A percentile compares a stretch with the other conserved stretches of the same genome.
Evolutionary conservation across 2,888 invertebrate genomes (phyloP).

Genomic region (Toxonevra muliebris): DNA sequence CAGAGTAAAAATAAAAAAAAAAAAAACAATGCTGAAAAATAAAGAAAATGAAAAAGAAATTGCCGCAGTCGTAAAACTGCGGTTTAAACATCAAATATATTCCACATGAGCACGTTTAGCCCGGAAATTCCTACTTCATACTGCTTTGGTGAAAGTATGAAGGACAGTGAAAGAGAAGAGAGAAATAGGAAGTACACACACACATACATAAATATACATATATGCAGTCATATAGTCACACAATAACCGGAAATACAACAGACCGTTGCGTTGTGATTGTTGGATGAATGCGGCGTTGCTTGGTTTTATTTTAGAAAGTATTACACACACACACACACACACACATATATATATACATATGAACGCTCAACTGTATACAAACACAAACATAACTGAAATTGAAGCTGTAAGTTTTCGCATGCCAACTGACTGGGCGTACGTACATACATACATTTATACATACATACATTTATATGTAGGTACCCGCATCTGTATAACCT

Average conservation of each 20-base stretch:
- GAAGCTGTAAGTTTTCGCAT: conserved; percentile 21
- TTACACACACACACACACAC: background rate
- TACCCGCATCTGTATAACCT: background rate
- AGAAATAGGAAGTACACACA: background rate
- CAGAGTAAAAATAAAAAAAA: no score
- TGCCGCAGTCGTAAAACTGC: background rate
- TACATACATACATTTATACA: background rate
- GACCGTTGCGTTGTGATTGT: conserved; percentile 9
- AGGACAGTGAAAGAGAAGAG: background rate
- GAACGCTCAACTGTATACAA: background rate
- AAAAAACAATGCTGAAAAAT: no score
- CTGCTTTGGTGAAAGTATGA: no score
- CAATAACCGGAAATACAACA: conserved; percentile 15
- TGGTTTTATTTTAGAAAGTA: background rate
- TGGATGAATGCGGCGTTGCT: background rate
- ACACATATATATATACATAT: background rate
- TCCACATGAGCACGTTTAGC: conserved; percentile 43
- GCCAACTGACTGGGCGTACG: conserved; percentile 12
- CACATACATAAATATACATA: background rate
- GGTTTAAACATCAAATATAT: conserved; percentile 4
- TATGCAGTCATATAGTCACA: background rate
- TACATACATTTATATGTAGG: background rate
- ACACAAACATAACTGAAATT: background rate
- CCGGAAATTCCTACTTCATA: conserved; percentile 27
- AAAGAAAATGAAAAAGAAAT: no score